Base-by-base conservation (phyloP, 2,113 vertebrate genomes). In the Ascaphus truei region DNA sequence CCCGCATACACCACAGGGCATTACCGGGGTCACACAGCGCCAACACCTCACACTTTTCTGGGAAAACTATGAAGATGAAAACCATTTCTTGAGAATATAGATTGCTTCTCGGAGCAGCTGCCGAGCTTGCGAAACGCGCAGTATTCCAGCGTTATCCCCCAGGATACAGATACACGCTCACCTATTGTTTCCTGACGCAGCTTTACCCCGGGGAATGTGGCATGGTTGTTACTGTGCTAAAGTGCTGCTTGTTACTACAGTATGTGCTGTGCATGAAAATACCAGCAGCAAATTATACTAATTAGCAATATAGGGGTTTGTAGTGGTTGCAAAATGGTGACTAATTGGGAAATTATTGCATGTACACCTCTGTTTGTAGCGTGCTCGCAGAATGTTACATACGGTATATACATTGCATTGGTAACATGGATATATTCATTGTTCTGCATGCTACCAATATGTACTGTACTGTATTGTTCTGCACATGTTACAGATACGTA, bases 281-380 rank as follows among this genome's bases (percentile, higher is more conserved):
- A 26, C 3, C 26, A 31, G 22, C 12, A 25, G 22, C 18, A 68
- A 47, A 20, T 57, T 25, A 36, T 48, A 62, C 5, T 11, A 23
- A 18, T 31, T 16, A 29, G 37, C 12, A 59, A 68, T 59, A 18
- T 33, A 18, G 58, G 6, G n/a, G 36, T 22, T 23, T 26, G 15
- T 16, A 9, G 37, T 26, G 22, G 22, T 29, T 59, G 12, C 16
- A 50, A 50, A 34, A 37, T 33, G 5, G 30, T 59, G 47, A 26
- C 66, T 68, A 59, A 68, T 68, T 68, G 58, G 22, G 55, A 27
- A 26, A 20, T 59, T 59, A 68, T 68, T 68, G 59, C 31, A 68
- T 50, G 34, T 55, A 68, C 59, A 68, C 48, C 39, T 68, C 55
- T 48, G 33, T 33, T 57, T 58, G 58, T 48, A 48, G 53, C 34